Base-by-base conservation (phyloP, 2,888 invertebrate genomes). In the Tortrix viridana region DNA sequence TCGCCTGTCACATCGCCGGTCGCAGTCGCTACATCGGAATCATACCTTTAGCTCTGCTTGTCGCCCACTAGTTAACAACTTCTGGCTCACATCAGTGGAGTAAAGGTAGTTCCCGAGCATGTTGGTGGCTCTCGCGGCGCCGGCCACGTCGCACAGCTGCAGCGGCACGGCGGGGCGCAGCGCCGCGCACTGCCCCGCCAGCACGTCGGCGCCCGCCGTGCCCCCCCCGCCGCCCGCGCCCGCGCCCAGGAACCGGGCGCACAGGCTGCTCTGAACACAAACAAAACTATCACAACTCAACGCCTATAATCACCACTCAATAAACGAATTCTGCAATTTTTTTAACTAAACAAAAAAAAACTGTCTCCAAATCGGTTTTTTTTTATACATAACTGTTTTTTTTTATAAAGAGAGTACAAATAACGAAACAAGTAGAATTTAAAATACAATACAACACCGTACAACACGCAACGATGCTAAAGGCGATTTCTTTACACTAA, bases 121-220 rank as follows among this genome's bases (percentile, higher is more conserved):
- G 65, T 93, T 91, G 7, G 96, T 96, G 50, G 93, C 93, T 12
- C 96, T 87, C 41, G 96, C 95, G 68, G 95, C 94, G 19, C 98
- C 97, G 48, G 97, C 96, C 59, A 98, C 94, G 83, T 98, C 98
- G 92, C 97, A 97, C 32, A 98, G 93, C 81, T 96, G 95, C 57
- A 97, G 82, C 23, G 95, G 94, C 52, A 96, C 94, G 73, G 86
- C 77, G 9, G 87, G 86, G 19, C 87, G 86, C 64, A 89, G 77
- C 22, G 84, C 86, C 23, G 82, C 69, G 70, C 90, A 89, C 79
- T 88, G 88, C 12, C 91, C 92, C 37, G 89, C 89, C 77, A 88
- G 72, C 76, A 92, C 88, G 76, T 89, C 91, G 2, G 90, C 92
- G 67, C 92, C 92, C 66, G 82, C 86, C 37, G 92, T 92, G 69